phyloP scores from a whole-genome alignment of 92 coral and sea anemone species.

The Palythoa heliodiscus region DNA sequence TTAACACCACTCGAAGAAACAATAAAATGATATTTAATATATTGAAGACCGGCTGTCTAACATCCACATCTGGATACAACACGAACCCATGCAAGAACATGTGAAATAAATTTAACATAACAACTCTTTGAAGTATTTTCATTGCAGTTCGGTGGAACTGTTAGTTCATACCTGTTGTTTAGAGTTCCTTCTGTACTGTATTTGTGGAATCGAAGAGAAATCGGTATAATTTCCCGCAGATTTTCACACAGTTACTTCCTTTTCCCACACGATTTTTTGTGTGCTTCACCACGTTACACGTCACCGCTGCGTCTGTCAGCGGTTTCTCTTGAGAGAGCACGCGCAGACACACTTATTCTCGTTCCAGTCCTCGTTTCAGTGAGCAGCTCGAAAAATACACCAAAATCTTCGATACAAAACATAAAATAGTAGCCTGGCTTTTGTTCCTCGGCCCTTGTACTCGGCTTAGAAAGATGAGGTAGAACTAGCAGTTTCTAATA shows the following conservation, averaged over 20 bases:
- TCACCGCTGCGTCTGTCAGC: constrained; percentile 36
- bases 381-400: neutral
- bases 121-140: neutral
- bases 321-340: neutral
- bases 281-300: constrained; percentile 45
- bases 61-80: too few species aligned
- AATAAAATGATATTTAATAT: too few species aligned
- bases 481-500: too few species aligned
- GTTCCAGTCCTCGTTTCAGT: constrained; percentile 6
- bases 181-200: neutral
- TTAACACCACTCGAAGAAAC: too few species aligned
- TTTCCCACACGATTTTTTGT: neutral
- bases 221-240: constrained; percentile 36
- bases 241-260: neutral
- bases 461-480: too few species aligned
- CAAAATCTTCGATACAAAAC: too few species aligned
- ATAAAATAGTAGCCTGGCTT: too few species aligned
- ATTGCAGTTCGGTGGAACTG: neutral
- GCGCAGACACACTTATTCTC: neutral
- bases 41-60: too few species aligned
- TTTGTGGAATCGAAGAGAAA: constrained; percentile 14
- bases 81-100: neutral
- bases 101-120: neutral
- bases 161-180: neutral
- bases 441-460: too few species aligned